These are phyloP conservation scores for Escarpia spicata DNA, from an alignment of 2,888 invertebrate genomes.

Conservation along the genomic window DNA sequence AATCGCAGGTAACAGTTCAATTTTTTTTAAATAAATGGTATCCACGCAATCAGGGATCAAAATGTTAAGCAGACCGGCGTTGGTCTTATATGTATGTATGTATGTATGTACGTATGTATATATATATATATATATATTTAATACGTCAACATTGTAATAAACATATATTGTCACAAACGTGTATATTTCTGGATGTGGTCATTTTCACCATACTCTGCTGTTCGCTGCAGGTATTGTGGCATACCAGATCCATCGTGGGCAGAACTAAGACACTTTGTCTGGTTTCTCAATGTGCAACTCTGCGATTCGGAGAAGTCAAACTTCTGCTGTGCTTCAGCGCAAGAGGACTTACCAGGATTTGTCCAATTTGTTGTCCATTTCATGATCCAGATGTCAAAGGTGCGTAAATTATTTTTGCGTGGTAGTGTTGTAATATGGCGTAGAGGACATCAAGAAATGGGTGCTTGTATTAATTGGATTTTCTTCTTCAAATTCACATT, in stretches of 20 bases:
- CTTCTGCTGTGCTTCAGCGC: slow-evolving; percentile 42
- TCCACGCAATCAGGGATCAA: too few relatives aligned
- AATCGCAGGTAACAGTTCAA: too few relatives aligned
- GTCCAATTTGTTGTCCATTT: slow-evolving; percentile 49
- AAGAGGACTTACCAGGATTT: slow-evolving; percentile 47
- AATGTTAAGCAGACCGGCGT: too few relatives aligned
- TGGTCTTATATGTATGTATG: not conserved
- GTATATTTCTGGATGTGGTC: not conserved
- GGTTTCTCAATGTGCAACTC: slow-evolving; percentile 54
- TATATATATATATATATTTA: not conserved
- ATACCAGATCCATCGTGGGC: slow-evolving; percentile 42
- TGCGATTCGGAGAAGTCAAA: slow-evolving; percentile 48
- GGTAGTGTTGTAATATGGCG: not conserved
- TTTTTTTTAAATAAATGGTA: too few relatives aligned
- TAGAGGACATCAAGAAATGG: not conserved
- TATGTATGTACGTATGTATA: not conserved
- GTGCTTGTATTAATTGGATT: not conserved
- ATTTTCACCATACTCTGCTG: not conserved
- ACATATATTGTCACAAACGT: not conserved
- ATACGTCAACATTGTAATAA: not conserved
- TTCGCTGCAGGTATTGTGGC: slow-evolving; percentile 38
- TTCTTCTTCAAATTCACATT: too few relatives aligned
- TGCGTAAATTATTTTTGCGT: slow-evolving; percentile 28
- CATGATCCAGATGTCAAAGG: slow-evolving; percentile 50
- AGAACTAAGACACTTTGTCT: slow-evolving; percentile 51